Base-by-base conservation (phyloP, 2,113 vertebrate genomes). In the Leptodactylus fuscus region DNA sequence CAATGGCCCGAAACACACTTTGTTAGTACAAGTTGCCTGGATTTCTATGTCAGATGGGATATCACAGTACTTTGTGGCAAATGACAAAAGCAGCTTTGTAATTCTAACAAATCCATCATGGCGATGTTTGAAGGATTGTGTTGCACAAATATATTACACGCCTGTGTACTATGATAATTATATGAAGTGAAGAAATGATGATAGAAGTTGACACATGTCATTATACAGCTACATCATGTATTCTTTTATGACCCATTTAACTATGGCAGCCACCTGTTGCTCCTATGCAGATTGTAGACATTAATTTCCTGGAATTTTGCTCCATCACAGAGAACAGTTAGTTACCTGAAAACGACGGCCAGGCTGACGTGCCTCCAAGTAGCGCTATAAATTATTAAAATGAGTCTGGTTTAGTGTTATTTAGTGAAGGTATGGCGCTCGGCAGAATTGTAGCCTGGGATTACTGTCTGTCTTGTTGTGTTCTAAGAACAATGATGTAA, bases 351-450 rank as follows among this genome's bases (percentile, higher is more conserved):
- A 87, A 67, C 36, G 22, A 53, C 0, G 1, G 41, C 44, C 82
- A 81, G 87, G 81, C 85, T 62, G 15, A 53, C 29, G 65, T 51
- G 27, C 44, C 89, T 89, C 78, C 46, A 88, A 73, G 77, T 87
- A 78, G 5, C 74, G 82, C 15, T 76, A 53, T 90, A 87, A 87
- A 89, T 91, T 88, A 88, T 87, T 89, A 58, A 89, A 83, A 88
- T 83, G 53, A 85, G 67, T 90, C 41, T 84, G 81, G 70, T 79
- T 88, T n/a, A 51, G n/a, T 87, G 87, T 85, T 89, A 9, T 79
- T 88, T 89, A 87, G 85, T 89, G 89, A 87, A 86, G 4, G 34
- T 81, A 22, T 79, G 73, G 20, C 62, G n/a, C 89, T 51, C 81
- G 65, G 10, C 78, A 58, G 81, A 82, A 80, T 88, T 83, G 0